Percentiles rank a stretch among this genome's conserved stretches.
phyloP scores from a whole-genome alignment of 2,113 vertebrate species.

The Campylorhamphus procurvoides region DNA sequence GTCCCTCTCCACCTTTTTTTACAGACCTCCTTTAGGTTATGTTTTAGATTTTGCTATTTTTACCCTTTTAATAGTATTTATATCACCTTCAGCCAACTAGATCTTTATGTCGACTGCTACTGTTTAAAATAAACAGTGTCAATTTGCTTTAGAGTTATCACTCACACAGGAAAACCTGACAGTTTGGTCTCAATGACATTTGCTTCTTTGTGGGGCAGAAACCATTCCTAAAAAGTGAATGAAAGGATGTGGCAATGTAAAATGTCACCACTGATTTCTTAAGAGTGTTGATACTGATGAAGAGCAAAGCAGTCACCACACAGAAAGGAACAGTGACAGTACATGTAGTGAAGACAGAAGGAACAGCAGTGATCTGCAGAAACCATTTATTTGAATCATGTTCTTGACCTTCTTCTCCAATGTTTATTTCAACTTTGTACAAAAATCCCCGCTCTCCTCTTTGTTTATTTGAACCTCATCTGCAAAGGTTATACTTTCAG shows the following conservation, averaged over 20 bases:
- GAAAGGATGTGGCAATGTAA: not conserved
- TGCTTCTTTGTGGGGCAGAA: slow-evolving; percentile 1
- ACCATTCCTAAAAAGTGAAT: not conserved
- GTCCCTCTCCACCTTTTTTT: not conserved
- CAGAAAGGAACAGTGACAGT: not conserved
- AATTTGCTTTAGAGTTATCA: slow-evolving; percentile 8
- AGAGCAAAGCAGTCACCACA: not conserved
- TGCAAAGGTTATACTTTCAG: not conserved
- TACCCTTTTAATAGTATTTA: not conserved
- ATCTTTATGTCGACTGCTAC: not conserved
- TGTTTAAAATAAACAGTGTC: not conserved
- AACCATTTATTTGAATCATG: not conserved
- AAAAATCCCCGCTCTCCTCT: not conserved
- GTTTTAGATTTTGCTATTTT: not conserved
- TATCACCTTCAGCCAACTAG: not conserved
- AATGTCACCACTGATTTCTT: slow-evolving; percentile 16
- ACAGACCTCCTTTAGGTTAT: not conserved
- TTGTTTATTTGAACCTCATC: not conserved
- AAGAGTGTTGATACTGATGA: not conserved
- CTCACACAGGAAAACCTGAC: slow-evolving; percentile 10
- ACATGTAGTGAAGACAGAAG: not conserved
- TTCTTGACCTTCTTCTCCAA: not conserved
- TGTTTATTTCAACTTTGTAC: not conserved
- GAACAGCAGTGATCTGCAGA: not conserved
- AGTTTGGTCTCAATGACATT: not conserved